Percentiles rank a stretch among this genome's conserved stretches.
These are phyloP conservation scores for Crematogaster levior DNA, from an alignment of 2,888 invertebrate genomes.

Conservation along the genomic window DNA sequence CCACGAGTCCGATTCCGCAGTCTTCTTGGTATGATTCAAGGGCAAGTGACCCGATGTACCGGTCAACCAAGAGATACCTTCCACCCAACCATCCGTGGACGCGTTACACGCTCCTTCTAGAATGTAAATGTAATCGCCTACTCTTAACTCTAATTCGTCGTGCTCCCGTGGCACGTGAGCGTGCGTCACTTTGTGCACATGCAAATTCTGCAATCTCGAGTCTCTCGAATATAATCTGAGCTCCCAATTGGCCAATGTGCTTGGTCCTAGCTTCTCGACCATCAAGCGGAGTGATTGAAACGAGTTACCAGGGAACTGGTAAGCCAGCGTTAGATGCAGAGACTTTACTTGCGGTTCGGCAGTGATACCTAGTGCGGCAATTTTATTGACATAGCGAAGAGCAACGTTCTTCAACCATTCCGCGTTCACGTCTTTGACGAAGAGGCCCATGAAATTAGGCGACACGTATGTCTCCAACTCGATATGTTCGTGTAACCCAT, in stretches of 20 bases:
- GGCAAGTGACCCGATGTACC: slow-evolving; percentile 93
- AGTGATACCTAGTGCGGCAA: slow-evolving; percentile 90
- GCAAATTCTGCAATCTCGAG: slow-evolving; percentile 88
- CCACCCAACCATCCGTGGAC: slow-evolving; percentile 95
- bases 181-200: slow-evolving; percentile 93
- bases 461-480: slow-evolving; percentile 94
- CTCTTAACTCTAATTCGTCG: slow-evolving; percentile 94
- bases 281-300: slow-evolving; percentile 91
- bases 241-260: slow-evolving; percentile 91
- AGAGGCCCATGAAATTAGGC: slow-evolving; percentile 96
- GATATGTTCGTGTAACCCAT: slow-evolving; percentile 88
- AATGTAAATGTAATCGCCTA: slow-evolving; percentile 95
- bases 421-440: slow-evolving; percentile 93
- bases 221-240: slow-evolving; percentile 95
- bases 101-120: slow-evolving; percentile 90
- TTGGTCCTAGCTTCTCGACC: slow-evolving; percentile 89
- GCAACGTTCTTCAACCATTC: slow-evolving; percentile 93
- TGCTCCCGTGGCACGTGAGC: slow-evolving; percentile 91
- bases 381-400: slow-evolving; percentile 93
- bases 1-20: slow-evolving; percentile 97
- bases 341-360: slow-evolving; percentile 94
- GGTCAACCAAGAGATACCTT: slow-evolving; percentile 94
- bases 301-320: slow-evolving; percentile 92
- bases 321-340: slow-evolving; percentile 95
- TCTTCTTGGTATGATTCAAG: slow-evolving; percentile 92